These are phyloP conservation scores for Acronicta aceris DNA, from an alignment of 2,888 invertebrate genomes.

Conservation along the genomic window DNA sequence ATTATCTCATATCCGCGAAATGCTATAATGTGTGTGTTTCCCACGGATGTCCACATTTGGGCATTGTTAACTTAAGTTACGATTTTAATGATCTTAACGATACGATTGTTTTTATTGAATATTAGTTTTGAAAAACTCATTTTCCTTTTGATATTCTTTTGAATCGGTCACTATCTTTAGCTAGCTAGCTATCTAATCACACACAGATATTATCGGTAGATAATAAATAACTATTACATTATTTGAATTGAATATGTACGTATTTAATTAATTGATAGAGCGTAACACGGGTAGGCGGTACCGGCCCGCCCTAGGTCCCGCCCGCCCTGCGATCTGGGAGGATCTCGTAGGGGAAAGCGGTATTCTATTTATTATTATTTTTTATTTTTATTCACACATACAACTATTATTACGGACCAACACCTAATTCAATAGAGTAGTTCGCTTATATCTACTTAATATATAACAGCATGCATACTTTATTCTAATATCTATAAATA, in stretches of 20 bases:
- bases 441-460: too few species aligned
- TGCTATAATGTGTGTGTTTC: slow-evolving; percentile 78
- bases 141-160: background rate
- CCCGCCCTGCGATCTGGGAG: slow-evolving; percentile 69
- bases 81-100: slow-evolving; percentile 19
- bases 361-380: slow-evolving; percentile 52
- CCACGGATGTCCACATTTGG: slow-evolving; percentile 73
- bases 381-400: too few species aligned
- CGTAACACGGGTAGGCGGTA: slow-evolving; percentile 54
- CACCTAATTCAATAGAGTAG: too few species aligned
- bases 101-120: slow-evolving; percentile 12
- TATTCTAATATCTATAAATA: too few species aligned
- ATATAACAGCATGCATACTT: too few species aligned
- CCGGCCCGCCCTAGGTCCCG: slow-evolving; percentile 63
- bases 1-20: slow-evolving; percentile 81
- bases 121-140: background rate
- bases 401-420: too few species aligned
- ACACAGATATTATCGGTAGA: background rate
- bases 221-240: background rate
- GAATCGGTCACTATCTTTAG: too few species aligned
- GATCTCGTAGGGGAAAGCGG: slow-evolving; percentile 53
- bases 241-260: background rate
- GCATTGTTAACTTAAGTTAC: slow-evolving; percentile 35
- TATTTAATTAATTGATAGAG: slow-evolving; percentile 35
- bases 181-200: too few species aligned